Conservation (phyloP, 2,888 invertebrate species). For the Eupeodes luniger region DNA sequence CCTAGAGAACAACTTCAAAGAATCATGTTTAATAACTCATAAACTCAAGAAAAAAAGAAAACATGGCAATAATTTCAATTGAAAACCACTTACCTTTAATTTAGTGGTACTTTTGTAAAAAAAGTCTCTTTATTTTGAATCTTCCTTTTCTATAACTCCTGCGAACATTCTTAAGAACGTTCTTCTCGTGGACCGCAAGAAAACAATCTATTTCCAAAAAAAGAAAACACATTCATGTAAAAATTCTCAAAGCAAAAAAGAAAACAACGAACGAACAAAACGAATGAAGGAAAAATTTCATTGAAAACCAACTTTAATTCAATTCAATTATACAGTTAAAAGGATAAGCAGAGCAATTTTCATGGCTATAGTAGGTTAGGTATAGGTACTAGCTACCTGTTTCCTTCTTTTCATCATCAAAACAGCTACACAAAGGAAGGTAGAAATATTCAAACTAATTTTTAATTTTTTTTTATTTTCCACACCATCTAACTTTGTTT, state of each 20-base stretch:
- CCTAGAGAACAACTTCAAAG: too few species aligned
- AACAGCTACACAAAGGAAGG: background rate
- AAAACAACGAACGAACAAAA: background rate
- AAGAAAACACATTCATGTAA: background rate
- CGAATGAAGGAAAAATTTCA: background rate
- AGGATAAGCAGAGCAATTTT: constrained; percentile 71
- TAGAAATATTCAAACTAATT: background rate
- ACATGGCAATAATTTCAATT: constrained; percentile 66
- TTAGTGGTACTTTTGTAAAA: constrained; percentile 61
- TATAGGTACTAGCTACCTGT: constrained; percentile 37
- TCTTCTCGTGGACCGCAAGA: too few species aligned
- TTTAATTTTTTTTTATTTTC: background rate
- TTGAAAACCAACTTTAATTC: constrained; percentile 66
- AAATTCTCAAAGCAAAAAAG: background rate
- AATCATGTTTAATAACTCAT: too few species aligned
- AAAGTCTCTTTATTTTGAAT: background rate
- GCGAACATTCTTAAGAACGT: too few species aligned
- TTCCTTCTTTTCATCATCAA: constrained; percentile 27
- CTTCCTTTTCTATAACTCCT: background rate
- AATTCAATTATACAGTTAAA: constrained; percentile 74
- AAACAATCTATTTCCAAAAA: constrained; percentile 2
- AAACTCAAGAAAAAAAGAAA: constrained; percentile 20
- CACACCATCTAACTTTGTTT: background rate
- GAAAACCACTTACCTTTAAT: constrained; percentile 68
- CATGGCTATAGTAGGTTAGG: background rate